These are phyloP conservation scores for Falco concolor DNA, from an alignment of 2,797 vertebrate species.

Conservation along the genomic window DNA sequence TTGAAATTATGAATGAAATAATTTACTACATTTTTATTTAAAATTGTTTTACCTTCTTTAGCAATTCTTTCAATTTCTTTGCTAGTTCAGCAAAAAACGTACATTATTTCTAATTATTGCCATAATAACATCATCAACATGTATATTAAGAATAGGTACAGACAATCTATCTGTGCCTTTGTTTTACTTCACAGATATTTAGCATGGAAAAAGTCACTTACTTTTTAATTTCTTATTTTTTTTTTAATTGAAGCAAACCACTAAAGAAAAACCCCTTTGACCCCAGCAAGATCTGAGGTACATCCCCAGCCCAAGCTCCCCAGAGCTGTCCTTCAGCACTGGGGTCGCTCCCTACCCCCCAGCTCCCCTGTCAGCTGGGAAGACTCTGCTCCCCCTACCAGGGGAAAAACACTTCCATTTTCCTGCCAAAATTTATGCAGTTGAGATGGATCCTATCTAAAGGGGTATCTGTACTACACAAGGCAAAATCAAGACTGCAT, in stretches of 20 bases:
- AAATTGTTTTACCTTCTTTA: background rate
- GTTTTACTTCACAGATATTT: background rate
- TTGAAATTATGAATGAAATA: background rate
- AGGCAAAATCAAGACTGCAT: background rate
- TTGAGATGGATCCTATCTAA: background rate
- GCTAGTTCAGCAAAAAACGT: background rate
- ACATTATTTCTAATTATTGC: background rate
- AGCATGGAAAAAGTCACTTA: accelerated
- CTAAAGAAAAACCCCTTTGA: background rate
- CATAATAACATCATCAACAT: background rate
- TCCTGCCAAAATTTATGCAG: background rate
- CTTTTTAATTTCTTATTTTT: background rate
- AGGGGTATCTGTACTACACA: background rate
- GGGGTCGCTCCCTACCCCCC: too few species aligned
- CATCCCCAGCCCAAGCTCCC: too few species aligned
- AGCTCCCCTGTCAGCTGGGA: background rate
- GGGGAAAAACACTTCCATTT: background rate
- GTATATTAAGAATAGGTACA: background rate
- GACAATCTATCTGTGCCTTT: background rate
- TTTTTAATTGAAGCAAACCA: background rate
- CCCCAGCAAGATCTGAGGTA: accelerated
- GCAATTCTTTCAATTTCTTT: background rate
- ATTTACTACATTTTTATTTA: background rate
- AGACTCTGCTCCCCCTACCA: background rate
- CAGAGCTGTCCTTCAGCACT: background rate